A percentile compares a stretch with the other conserved stretches of the same genome.
These are phyloP conservation scores for Zoanthus gigantus DNA, from an alignment of 92 coral and sea anemone species.

Conservation along the genomic window DNA sequence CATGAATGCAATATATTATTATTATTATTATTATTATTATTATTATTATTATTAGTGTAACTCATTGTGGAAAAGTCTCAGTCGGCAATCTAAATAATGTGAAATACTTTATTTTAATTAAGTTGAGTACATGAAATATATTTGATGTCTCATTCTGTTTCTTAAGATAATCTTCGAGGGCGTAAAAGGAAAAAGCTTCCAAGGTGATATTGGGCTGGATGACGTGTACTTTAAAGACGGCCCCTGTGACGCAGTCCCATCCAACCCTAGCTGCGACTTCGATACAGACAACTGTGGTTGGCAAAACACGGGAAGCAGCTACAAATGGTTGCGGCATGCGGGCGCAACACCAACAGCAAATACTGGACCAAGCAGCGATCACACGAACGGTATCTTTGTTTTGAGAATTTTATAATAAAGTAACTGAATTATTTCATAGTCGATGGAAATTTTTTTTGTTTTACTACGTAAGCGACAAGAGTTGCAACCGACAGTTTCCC, in stretches of 20 bases:
- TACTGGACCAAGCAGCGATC: slow-evolving; percentile 79
- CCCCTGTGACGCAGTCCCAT: background rate
- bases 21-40: no score
- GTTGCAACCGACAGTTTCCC: no score
- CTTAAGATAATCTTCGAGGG: slow-evolving; percentile 62
- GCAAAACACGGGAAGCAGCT: background rate
- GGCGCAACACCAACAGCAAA: slow-evolving; percentile 61
- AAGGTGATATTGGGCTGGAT: slow-evolving; percentile 65
- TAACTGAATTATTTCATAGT: no score
- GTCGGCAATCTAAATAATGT: no score
- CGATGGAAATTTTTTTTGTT: no score
- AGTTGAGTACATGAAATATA: no score
- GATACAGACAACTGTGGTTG: slow-evolving; percentile 37
- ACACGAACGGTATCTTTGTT: slow-evolving; percentile 63
- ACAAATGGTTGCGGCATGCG: slow-evolving; percentile 63
- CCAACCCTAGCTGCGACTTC: slow-evolving; percentile 11
- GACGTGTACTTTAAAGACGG: slow-evolving; percentile 53
- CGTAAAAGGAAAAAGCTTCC: slow-evolving; percentile 49
- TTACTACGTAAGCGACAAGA: no score
- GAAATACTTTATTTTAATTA: no score
- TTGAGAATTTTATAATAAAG: no score
- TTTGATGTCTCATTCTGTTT: background rate
- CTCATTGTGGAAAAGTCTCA: no score
- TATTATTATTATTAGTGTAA: no score
- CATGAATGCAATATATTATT: no score